Base-by-base conservation (phyloP, 2,797 vertebrate genomes). In the Rhinogobio ventralis region DNA sequence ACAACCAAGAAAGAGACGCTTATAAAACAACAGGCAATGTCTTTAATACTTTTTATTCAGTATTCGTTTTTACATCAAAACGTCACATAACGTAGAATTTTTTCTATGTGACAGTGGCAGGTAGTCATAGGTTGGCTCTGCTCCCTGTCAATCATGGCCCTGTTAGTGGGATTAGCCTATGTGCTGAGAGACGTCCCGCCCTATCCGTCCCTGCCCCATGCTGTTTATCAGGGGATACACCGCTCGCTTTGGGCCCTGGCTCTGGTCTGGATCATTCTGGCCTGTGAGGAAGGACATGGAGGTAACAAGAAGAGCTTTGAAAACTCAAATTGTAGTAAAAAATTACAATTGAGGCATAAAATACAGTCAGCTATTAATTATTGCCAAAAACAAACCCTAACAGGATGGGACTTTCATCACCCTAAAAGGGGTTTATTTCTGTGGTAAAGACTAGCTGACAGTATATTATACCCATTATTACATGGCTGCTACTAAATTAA, bases 201-300 rank as follows among this genome's bases (percentile, higher is more conserved):
- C 3, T 82, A 91, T 46, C 91, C 90, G 0, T 95, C 95, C 0
- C 77, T 88, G 0, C 81, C 93, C 0, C 89, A 93, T 2, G 95
- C 95, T 1, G 23, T 96, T 69, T 97, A 97, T 90, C 96, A 97
- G 91, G 96, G 95, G 1, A 88, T 95, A n/a, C 96, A 97, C 89
- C 89, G 96, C 84, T 92, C 93, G 0, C 75, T 96, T 53, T 97
- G 96, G 96, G 95, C 94, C 0, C 86, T 92, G 4, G 93, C 94
- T 8, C 90, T 97, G 75, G 92, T 94, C 84, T 97, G 97, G 96
- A 92, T 97, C 86, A 92, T 97, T 83, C 76, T 97, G 19, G 94
- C 95, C 0, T 96, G 96, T 87, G 96, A 96, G 71, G 95, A 96
- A 78, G 96, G 96, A 71, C 95, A 95, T 4, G 96, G 96, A 95